Evolutionary conservation across 2,113 vertebrate genomes (phyloP), one percentile per base, ranked within the genome.

Genomic region (Pituophis catenifer): DNA sequence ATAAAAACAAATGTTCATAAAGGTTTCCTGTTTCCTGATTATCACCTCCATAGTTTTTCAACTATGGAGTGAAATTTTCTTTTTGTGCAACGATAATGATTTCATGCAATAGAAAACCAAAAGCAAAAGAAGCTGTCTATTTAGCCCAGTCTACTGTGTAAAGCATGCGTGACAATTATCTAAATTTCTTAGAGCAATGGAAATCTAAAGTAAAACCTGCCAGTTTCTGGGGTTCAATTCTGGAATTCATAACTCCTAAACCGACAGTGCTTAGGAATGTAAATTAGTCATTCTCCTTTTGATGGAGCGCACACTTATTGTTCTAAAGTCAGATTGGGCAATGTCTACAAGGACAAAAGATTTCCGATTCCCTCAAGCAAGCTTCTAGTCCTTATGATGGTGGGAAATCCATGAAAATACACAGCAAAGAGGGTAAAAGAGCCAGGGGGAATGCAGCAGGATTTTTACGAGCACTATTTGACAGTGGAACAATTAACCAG

Each of bases 1-100:
- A 91, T 93, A 93, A 89, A 2, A 94, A 96, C 13, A 94, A 92
- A 94, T 3, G 93, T 24, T 6, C n/a, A 93, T 4, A 90, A 55
- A 93, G 23, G 7, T 86, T 81, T 26, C 4, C 21, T 85, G 57
- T 94, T 81, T 88, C 8, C 62, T 89, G 26, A 86, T 85, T 5
- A 26, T 1, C 19, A 2, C 48, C 89, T 55, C 87, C 44, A 55
- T 3, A 5, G 3, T 59, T 38, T 86, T 62, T 53, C 7, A 38
- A 6, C 33, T 17, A 21, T 12, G 4, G 29, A 9, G 44, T 87
- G 33, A 58, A 62, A 53, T 1, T 11, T 8, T 92, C 11, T 65
- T 21, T 33, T 38, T 92, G 17, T 88, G 23, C 13, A 53, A 29
- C 57, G 0, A 17, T 26, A 9, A 6, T 19, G 55, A 44, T 48